Conservation (phyloP, 2,113 vertebrate species). For the Myrmophylax atrothorax region DNA sequence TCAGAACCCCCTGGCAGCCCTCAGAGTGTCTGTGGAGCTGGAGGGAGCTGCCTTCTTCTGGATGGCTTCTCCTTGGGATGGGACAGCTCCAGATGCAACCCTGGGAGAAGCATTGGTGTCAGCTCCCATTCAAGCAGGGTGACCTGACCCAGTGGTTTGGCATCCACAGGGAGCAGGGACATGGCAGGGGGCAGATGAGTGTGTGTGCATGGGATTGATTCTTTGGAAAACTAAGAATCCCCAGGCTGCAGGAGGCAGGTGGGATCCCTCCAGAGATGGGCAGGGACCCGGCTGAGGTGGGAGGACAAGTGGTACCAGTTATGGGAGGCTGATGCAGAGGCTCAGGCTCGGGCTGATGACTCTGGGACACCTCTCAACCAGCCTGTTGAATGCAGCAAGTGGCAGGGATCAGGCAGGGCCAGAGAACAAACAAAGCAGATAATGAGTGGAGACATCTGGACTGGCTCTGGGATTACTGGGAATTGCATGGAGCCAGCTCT, state of each 20-base stretch:
- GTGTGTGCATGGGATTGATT: accelerated
- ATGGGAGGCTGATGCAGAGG: not conserved
- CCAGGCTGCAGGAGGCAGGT: not conserved
- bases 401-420: not conserved
- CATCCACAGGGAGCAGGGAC: not conserved
- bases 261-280: not conserved
- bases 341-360: not conserved
- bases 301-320: not conserved
- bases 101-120: not conserved
- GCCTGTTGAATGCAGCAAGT: not conserved
- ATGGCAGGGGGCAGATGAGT: not conserved
- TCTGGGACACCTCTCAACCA: not conserved
- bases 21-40: not conserved
- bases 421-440: not conserved
- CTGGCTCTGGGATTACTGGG: not conserved
- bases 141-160: not conserved
- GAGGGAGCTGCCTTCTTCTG: not conserved
- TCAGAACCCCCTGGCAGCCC: not conserved
- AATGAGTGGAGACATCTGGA: not conserved
- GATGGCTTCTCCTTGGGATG: not conserved
- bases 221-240: not conserved
- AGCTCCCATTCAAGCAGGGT: not conserved
- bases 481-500: not conserved
- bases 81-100: not conserved
- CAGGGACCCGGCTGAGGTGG: not conserved